phyloP scores from a whole-genome alignment of 2,888 invertebrate genomes.

The Eupithecia subfuscata region DNA sequence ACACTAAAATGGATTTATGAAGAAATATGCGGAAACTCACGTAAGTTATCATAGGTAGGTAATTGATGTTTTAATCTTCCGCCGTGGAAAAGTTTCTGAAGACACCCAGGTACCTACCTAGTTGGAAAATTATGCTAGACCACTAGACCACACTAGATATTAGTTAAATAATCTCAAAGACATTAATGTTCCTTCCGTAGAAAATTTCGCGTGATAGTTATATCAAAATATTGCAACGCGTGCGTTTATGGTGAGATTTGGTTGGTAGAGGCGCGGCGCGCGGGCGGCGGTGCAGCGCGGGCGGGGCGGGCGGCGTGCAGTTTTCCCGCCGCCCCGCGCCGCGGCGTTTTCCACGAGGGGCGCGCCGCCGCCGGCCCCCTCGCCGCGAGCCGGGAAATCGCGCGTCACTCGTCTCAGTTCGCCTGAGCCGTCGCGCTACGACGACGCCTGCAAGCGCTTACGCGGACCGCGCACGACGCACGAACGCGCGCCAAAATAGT shows the following conservation, averaged over 20 bases:
- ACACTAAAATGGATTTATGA: background rate
- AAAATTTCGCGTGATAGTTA: constrained; percentile 16
- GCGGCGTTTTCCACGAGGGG: constrained; percentile 79
- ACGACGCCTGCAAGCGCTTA: constrained; percentile 70
- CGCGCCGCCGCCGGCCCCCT: constrained; percentile 71
- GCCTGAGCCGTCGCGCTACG: constrained; percentile 77
- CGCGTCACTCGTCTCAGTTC: constrained; percentile 77
- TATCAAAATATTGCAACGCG: constrained; percentile 33
- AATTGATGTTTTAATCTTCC: background rate
- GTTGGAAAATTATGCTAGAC: background rate
- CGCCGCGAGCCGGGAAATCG: constrained; percentile 79
- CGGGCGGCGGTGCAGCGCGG: constrained; percentile 52
- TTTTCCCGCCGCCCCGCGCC: constrained; percentile 76
- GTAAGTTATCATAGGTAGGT: background rate
- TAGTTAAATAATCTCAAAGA: background rate
- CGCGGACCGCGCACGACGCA: constrained; percentile 65
- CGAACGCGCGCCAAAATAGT: constrained; percentile 76
- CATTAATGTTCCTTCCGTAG: background rate
- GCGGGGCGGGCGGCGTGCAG: constrained; percentile 65
- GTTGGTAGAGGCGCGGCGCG: constrained; percentile 41
- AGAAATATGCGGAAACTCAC: background rate
- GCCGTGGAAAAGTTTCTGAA: background rate
- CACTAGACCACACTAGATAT: background rate
- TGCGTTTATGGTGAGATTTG: background rate
- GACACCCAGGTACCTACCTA: background rate